Evolutionary conservation across 2,888 invertebrate genomes (phyloP), one percentile per base, ranked within the genome.

Genomic region (Hesperia comma): DNA sequence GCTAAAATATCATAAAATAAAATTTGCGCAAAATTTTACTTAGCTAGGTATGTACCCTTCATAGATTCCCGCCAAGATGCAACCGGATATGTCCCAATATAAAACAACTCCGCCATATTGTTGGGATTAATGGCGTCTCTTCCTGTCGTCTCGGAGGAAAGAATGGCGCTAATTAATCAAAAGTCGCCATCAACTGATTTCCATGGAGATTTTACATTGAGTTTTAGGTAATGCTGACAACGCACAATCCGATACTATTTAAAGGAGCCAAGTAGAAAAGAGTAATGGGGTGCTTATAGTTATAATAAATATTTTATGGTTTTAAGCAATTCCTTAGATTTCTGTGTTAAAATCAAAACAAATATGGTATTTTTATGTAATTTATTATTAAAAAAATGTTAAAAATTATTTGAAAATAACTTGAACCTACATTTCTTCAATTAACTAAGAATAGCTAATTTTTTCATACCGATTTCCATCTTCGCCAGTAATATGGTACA

Each of bases 111-210:
- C 74, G 88, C 88, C 90, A 88, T 90, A 86, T 88, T 92, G 90
- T 88, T 88, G 75, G 84, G 81, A 88, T 86, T 85, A 87, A 88
- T 86, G 85, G 83, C 84, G 80, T 71, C 79, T 81, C 77, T 83
- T 84, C 83, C 83, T 77, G 81, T 80, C 84, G 85, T 81, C 83
- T 80, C 80, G 79, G 82, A 77, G 79, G 78, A 90, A 92, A 92
- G 92, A 92, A 92, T 92, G 81, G 87, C 83, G 86, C 88, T 91
- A 92, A 92, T 92, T 92, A 91, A 91, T 92, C 90, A 91, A 86
- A 89, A 89, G 82, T 86, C 85, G 84, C 82, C 81, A 83, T 84
- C 83, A 81, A 78, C 82, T 89, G 90, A 92, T 92, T 92, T 90
- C 92, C 92, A 90, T 87, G 83, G 92, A 90, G 90, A 89, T 82